Evolutionary conservation across 2,888 invertebrate genomes (phyloP).

Genomic region (Nomada lathburiana): DNA sequence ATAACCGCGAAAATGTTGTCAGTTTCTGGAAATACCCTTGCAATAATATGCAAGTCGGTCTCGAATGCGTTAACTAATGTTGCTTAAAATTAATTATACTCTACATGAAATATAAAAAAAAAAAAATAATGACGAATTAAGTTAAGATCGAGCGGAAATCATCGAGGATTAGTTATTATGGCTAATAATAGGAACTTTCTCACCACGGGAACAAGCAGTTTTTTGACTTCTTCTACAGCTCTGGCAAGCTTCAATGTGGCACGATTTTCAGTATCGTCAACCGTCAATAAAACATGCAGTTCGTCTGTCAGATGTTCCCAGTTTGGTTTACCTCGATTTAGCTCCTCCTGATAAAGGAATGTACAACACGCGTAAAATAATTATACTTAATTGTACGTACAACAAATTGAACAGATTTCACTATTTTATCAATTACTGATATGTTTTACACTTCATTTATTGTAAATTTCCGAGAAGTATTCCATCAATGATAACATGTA

Average conservation of each 20-base stretch:
- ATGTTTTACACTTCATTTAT: not conserved
- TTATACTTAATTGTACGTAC: not conserved
- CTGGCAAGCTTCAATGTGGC: slow-evolving; percentile 97
- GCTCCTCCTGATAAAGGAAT: slow-evolving; percentile 93
- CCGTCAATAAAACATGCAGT: slow-evolving; percentile 98
- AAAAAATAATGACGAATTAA: not conserved
- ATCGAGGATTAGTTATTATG: slow-evolving; percentile 12
- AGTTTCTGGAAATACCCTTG: too few species aligned
- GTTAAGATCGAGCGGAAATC: too few species aligned
- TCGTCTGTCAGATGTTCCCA: slow-evolving; percentile 99
- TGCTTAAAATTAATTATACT: too few species aligned
- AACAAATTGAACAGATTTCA: not conserved
- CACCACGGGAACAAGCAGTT: slow-evolving; percentile 97
- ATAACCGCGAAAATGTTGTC: too few species aligned
- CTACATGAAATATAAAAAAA: not conserved
- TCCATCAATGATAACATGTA: not conserved
- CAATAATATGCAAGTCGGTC: too few species aligned
- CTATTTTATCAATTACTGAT: too few species aligned
- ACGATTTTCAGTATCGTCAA: slow-evolving; percentile 99
- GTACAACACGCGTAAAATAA: not conserved
- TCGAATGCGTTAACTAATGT: too few species aligned
- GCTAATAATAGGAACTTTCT: slow-evolving; percentile 81
- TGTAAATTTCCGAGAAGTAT: not conserved
- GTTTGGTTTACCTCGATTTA: slow-evolving; percentile 99
- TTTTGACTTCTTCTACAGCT: slow-evolving; percentile 99